phyloP scores from a whole-genome alignment of 1,140 invertebrate species.

The Piezodorus guildinii region DNA sequence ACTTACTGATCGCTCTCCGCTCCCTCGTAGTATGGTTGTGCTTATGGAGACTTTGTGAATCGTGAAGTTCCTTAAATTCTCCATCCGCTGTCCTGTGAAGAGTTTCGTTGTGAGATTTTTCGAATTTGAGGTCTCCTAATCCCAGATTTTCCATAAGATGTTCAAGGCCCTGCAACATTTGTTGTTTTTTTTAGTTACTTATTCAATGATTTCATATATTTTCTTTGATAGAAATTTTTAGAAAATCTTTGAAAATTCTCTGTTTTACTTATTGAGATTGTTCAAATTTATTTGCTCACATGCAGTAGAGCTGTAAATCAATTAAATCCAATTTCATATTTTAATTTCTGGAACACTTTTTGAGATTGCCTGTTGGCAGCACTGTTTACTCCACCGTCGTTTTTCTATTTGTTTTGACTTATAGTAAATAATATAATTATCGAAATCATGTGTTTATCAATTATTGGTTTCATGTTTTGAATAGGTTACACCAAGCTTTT shows the following conservation, averaged over 20 bases:
- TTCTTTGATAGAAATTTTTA: neutral
- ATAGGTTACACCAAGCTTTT: too few species aligned
- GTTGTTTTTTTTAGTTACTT: neutral
- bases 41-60: conserved; percentile 42
- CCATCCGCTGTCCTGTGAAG: conserved; percentile 27
- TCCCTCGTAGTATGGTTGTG: conserved; percentile 25
- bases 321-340: too few species aligned
- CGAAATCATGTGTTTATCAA: too few species aligned
- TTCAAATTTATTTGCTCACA: neutral
- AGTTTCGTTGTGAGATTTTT: conserved; percentile 41
- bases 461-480: too few species aligned
- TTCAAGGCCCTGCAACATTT: conserved; percentile 42
- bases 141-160: conserved; percentile 47
- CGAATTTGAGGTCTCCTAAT: conserved; percentile 44
- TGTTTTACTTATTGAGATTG: neutral
- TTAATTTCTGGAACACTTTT: too few species aligned
- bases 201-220: neutral
- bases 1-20: conserved; percentile 3
- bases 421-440: too few species aligned
- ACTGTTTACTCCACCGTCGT: too few species aligned
- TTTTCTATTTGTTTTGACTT: too few species aligned
- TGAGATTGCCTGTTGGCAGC: too few species aligned
- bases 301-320: too few species aligned
- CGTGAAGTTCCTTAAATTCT: conserved; percentile 43
- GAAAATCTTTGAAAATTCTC: too few species aligned